Evolutionary conservation across 2,113 vertebrate species (phyloP), one percentile per base, ranked within the genome.

Genomic region (Eudorcas thomsonii): DNA sequence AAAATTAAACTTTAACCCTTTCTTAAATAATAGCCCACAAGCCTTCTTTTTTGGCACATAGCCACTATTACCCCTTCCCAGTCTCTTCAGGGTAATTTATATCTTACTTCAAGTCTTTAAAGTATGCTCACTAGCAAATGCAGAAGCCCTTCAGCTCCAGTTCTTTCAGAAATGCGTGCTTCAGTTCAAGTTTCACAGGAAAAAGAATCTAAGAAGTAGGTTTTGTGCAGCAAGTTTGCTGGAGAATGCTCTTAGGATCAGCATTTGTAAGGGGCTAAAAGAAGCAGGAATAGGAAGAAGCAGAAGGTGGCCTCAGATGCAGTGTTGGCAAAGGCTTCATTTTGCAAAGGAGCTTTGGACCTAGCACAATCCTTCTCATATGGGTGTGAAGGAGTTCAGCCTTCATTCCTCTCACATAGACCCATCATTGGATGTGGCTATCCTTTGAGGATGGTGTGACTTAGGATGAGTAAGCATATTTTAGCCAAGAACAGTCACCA

Each of bases 1-100:
- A 74, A 55, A 59, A 91, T 91, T 95, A 80, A 95, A 93, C 60
- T 93, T 60, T 91, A 89, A 82, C 3, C 2, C 52, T 91, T 85
- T 91, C 54, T 60, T 80, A 64, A 88, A 54, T 88, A 48, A 60
- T 78, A 48, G 54, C 7, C 59, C 30, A 45, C 23, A 36, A 5
- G 36, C 59, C 30, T 86, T 85, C 36, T 2, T 10, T 1, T 64
- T 71, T 77, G 39, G 1, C 3, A 39, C 25, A 15, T 0, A 64
- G 23, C 12, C 52, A 86, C 7, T 52, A 33, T 14, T 39, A 17
- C 14, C 12, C 71, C 4, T 93, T 52, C 50, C 39, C 45, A 81
- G 21, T 57, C 14, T 57, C 48, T 64, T 81, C 8, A 45, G 64
- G 60, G 26, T 74, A 45, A 88, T 48, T 62, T 62, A 17, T 15